Evolutionary conservation across 2,113 vertebrate species (phyloP).

Genomic region (Collichthys lucidus): DNA sequence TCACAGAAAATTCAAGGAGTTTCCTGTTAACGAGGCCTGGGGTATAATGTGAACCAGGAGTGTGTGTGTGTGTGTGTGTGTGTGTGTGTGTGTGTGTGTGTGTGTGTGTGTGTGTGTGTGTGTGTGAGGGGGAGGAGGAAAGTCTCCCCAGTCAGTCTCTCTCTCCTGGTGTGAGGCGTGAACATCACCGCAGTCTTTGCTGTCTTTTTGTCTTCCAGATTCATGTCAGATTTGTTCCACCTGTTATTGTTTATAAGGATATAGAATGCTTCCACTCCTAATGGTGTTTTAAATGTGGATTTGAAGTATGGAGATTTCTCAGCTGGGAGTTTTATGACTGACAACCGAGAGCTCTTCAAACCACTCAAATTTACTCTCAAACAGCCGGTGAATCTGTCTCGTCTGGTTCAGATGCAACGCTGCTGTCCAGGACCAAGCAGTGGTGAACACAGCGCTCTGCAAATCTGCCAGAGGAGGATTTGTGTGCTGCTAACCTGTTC

Average conservation of each 20-base stretch:
- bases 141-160: conserved; percentile 50
- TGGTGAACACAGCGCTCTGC: conserved; percentile 13
- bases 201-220: conserved; percentile 15
- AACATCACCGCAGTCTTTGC: conserved; percentile 31
- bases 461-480: conserved; percentile 22
- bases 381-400: conserved; percentile 2
- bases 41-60: conserved; percentile 82
- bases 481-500: conserved; percentile 21
- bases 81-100: conserved; percentile 29
- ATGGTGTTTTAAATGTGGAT: conserved; percentile 11
- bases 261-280: conserved; percentile 1
- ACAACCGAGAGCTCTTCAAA: not conserved
- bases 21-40: conserved; percentile 77
- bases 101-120: conserved; percentile 46
- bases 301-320: conserved; percentile 19
- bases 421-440: not conserved
- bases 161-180: conserved; percentile 31
- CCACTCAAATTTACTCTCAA: not conserved
- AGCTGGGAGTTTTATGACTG: conserved; percentile 14
- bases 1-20: conserved; percentile 78
- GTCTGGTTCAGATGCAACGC: conserved; percentile 28
- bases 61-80: conserved; percentile 43
- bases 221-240: conserved; percentile 16
- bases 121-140: conserved; percentile 26
- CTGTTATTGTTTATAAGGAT: conserved; percentile 1